phyloP scores from a whole-genome alignment of 1,140 invertebrate genomes.

The Babylonia areolata region DNA sequence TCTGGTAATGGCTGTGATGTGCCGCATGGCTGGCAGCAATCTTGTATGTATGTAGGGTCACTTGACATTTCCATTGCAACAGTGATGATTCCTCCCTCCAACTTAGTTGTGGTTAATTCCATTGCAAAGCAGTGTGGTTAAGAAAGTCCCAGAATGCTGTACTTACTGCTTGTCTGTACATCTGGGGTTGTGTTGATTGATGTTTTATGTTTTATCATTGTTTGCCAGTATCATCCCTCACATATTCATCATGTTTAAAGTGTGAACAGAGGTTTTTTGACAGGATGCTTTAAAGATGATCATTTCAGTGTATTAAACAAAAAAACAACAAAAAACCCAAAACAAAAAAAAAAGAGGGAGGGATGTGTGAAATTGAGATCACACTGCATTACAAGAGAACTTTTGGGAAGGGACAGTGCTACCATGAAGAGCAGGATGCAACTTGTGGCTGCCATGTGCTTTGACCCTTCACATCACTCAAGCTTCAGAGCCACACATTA shows the following conservation, averaged over 20 bases:
- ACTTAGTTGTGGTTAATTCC: neutral
- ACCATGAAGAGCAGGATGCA: too few relatives aligned
- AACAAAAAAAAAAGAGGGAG: slow-evolving; percentile 26
- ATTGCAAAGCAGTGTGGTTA: neutral
- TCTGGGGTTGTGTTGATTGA: neutral
- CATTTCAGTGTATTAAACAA: neutral
- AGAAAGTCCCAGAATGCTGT: neutral
- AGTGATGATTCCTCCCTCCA: slow-evolving; percentile 30
- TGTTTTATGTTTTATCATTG: neutral
- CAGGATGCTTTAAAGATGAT: neutral
- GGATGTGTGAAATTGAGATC: neutral
- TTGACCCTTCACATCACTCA: too few relatives aligned
- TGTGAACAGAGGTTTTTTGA: neutral
- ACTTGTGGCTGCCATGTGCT: too few relatives aligned
- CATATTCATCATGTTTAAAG: too few relatives aligned
- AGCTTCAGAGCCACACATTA: too few relatives aligned
- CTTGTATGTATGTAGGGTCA: slow-evolving; percentile 21
- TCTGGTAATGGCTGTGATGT: slow-evolving; percentile 42
- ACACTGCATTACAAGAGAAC: too few relatives aligned
- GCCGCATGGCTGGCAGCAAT: slow-evolving; percentile 40
- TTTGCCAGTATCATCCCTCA: neutral
- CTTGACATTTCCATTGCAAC: slow-evolving; percentile 28
- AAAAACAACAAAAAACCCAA: slow-evolving; percentile 21
- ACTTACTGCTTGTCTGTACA: neutral
- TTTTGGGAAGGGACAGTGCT: too few relatives aligned